phyloP scores from a whole-genome alignment of 37 sponge, comb jelly and placozoan species.

The Hexactinellida sp. region DNA sequence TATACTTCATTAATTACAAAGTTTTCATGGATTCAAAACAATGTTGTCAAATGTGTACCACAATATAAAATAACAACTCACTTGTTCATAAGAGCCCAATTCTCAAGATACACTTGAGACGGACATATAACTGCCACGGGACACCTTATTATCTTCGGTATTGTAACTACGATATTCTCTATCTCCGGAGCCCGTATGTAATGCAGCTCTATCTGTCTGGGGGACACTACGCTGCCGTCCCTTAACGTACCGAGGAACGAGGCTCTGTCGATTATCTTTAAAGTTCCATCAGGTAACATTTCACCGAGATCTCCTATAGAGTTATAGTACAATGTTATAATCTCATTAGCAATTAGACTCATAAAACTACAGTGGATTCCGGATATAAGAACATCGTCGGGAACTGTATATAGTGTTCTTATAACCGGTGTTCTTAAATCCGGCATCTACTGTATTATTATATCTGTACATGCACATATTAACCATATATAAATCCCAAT shows the following conservation, averaged over 20 bases:
- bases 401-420: too few relatives aligned
- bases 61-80: neutral
- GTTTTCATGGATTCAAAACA: too few relatives aligned
- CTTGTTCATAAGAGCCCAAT: neutral
- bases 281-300: neutral
- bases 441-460: too few relatives aligned
- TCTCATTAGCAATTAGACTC: too few relatives aligned
- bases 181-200: neutral
- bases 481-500: too few relatives aligned
- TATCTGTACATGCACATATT: too few relatives aligned
- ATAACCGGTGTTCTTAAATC: too few relatives aligned
- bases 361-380: too few relatives aligned
- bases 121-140: neutral
- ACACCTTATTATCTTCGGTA: neutral
- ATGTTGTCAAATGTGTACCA: too few relatives aligned
- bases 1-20: too few relatives aligned
- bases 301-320: constrained; percentile 14
- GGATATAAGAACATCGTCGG: too few relatives aligned
- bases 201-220: neutral
- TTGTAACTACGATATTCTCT: neutral
- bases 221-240: neutral
- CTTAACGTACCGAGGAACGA: neutral
- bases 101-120: neutral
- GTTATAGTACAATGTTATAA: too few relatives aligned
- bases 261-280: neutral